These are phyloP conservation scores for Lysiphlebus fabarum DNA, from an alignment of 1,140 invertebrate genomes.

Conservation along the genomic window DNA sequence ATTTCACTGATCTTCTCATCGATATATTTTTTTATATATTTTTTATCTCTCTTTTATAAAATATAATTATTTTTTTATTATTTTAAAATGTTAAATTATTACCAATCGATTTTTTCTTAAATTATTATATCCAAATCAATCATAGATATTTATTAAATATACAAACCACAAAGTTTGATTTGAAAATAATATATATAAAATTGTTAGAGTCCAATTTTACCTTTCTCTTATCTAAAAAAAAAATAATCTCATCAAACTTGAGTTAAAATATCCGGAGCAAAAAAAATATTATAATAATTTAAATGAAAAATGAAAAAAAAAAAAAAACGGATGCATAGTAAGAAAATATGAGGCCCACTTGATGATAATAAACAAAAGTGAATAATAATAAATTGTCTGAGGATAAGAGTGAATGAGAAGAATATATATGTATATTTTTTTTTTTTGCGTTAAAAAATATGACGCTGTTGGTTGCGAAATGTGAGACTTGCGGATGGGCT, in stretches of 20 bases:
- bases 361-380: constrained; percentile 13
- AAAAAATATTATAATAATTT: neutral
- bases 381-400: constrained; percentile 13
- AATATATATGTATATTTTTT: constrained; percentile 14
- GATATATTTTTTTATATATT: neutral
- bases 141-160: neutral
- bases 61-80: neutral
- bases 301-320: neutral
- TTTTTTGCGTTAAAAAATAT: constrained; percentile 45
- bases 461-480: constrained; percentile 42
- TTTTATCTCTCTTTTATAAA: constrained; percentile 5
- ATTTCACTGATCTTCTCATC: constrained; percentile 19
- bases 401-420: constrained; percentile 17
- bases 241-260: no score
- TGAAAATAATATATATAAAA: no score
- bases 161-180: neutral
- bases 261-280: no score
- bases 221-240: no score
- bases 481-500: constrained; percentile 44
- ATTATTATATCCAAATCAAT: no score
- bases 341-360: neutral
- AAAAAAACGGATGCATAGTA: neutral
- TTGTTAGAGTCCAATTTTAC: neutral
- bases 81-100: neutral
- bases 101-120: constrained; percentile 5